Base-by-base conservation (phyloP, 2,888 invertebrate genomes). In the Seira sanloemensis region DNA sequence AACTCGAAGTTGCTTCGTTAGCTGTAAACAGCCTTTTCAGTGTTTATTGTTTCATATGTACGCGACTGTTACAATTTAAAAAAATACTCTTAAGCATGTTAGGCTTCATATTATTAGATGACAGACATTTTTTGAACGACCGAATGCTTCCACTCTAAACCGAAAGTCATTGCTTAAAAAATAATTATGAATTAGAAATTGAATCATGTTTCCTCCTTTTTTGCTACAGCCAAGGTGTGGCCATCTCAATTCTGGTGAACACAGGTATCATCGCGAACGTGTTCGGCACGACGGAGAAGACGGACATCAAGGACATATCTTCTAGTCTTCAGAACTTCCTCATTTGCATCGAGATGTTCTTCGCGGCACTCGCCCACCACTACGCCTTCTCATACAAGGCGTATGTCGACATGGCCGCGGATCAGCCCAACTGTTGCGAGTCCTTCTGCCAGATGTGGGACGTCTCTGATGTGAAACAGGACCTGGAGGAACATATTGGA, bases 291-390 rank as follows among this genome's bases (percentile, higher is more conserved):
- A 93, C 94, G 78, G 94, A 95, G 89, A 92, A 93, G 78, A 93
- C 94, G 86, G 93, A 94, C 88, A 93, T 94, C 83, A 94, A 95
- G 90, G 94, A 94, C 90, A 94, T 97, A 90, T 95, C 97, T 77
- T 95, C 95, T 74, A 95, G 96, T 91, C 91, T 98, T 19, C 93
- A 98, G 95, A 97, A 98, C 92, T 98, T 98, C 92, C 92, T 97
- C 78, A 97, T 98, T 89, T 98, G 98, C 91, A 97, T 98, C 90
- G 98, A 98, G 93, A 98, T 98, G 98, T 98, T 98, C 91, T 91
- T 98, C 90, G 98, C 98, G 24, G 97, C 98, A 0, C 94, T 98
- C 24, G 98, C 97, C 0, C 98, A 98, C 91, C 97, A 97, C 91
- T 98, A 96, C 92, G 97, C 97, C 90, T 98, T 98, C 91, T 96